Evolutionary conservation across 2,113 vertebrate species (phyloP), one percentile per base, ranked within the genome.

Genomic region (Miniopterus natalensis): DNA sequence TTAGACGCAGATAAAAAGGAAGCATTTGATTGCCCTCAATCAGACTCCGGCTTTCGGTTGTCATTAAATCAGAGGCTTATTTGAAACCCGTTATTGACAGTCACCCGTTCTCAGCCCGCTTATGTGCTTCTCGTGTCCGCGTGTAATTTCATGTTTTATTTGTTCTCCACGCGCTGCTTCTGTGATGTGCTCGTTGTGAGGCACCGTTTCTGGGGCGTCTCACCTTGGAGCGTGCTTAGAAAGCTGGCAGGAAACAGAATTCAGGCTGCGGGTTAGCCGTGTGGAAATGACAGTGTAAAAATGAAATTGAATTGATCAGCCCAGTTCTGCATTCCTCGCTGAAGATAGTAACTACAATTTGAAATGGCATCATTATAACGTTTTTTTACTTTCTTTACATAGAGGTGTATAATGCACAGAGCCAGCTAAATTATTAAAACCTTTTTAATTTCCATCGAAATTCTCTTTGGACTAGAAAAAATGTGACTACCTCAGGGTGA

Each of bases 1-100:
- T 95, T 51, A 57, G 88, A 80, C 53, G 75, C 87, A 92, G 93
- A 87, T 84, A 89, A 80, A 97, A 94, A 95, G 93, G 95, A 97
- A 79, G 91, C 71, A 81, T 97, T 95, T 97, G 97, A 96, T 97
- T 96, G 88, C 91, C 91, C 91, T 97, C 94, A 95, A 84, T 97
- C 97, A 97, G 92, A 51, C 85, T 18, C 63, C 27, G 79, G 93
- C 95, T 97, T 94, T 93, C n/a, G 17, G 51, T 90, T 94, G 81
- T 97, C 96, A 95, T 96, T 97, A 97, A 96, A 95, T 97, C 96
- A 93, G 90, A 94, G 96, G 86, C 85, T 92, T 94, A 85, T 95
- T 96, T 81, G 94, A 96, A 96, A 97, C 93, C 90, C 5, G 23
- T 97, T 94, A 94, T 94, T 96, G 65, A 91, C 96, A 88, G 85